phyloP scores from a whole-genome alignment of 2,113 vertebrate species.

The Tachycineta bicolor region DNA sequence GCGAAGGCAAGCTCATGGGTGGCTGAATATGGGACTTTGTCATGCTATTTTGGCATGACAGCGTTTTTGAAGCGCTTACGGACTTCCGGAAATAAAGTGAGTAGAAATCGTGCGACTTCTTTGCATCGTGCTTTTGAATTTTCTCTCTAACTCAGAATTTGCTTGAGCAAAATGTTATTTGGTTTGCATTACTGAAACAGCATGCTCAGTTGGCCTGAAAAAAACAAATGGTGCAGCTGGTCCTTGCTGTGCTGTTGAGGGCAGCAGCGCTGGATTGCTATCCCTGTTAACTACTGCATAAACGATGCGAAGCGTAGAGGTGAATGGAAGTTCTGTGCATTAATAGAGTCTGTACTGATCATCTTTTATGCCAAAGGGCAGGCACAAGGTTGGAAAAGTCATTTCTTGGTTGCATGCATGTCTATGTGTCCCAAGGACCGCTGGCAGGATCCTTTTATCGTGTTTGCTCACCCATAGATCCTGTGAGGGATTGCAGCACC shows the following conservation, averaged over 20 bases:
- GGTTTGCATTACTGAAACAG: neutral
- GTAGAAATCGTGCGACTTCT: neutral
- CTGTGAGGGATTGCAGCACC: conserved; percentile 20
- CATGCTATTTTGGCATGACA: rapidly evolving
- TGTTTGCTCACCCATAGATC: neutral
- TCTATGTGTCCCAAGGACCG: neutral
- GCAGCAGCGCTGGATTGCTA: neutral
- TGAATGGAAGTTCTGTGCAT: neutral
- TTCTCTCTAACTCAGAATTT: neutral
- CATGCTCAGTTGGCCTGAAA: neutral
- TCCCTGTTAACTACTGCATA: neutral
- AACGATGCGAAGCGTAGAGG: neutral
- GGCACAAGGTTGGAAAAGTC: neutral
- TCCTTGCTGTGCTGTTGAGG: neutral
- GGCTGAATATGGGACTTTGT: neutral
- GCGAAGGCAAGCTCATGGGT: neutral
- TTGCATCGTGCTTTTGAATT: neutral
- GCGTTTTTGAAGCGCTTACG: neutral
- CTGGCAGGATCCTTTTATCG: neutral
- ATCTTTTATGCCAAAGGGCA: neutral
- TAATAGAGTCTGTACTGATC: neutral
- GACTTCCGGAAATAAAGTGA: neutral
- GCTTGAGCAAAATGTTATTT: neutral
- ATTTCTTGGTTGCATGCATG: neutral
- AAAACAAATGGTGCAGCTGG: neutral